Evolutionary conservation across 2,888 invertebrate genomes (phyloP).

Genomic region (Drosophila imparisetae): DNA sequence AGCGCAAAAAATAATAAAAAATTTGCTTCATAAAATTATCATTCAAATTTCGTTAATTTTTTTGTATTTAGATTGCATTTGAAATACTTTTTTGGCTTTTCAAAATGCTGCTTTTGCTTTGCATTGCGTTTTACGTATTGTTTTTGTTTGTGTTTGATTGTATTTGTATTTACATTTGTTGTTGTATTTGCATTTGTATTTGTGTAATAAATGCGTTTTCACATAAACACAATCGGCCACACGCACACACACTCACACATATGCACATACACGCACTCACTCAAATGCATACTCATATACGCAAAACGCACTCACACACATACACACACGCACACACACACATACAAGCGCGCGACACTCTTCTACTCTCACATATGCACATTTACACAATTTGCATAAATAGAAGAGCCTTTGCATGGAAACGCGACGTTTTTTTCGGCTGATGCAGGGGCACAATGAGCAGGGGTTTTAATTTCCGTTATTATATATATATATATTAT

Average conservation of each 20-base stretch:
- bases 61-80: slow-evolving; percentile 53
- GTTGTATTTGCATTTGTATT: slow-evolving; percentile 55
- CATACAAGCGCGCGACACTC: slow-evolving; percentile 42
- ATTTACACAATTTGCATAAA: slow-evolving; percentile 60
- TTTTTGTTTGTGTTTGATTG: slow-evolving; percentile 72
- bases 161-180: slow-evolving; percentile 63
- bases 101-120: slow-evolving; percentile 32
- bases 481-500: slow-evolving; percentile 23
- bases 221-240: slow-evolving; percentile 64
- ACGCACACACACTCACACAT: slow-evolving; percentile 44
- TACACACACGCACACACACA: slow-evolving; percentile 40
- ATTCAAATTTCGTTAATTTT: slow-evolving; percentile 10
- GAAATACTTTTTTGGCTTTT: slow-evolving; percentile 57
- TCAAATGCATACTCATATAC: slow-evolving; percentile 41
- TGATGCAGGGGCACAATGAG: slow-evolving; percentile 1
- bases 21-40: slow-evolving; percentile 37
- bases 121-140: slow-evolving; percentile 43
- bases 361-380: slow-evolving; percentile 42
- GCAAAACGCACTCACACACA: slow-evolving; percentile 38
- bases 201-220: slow-evolving; percentile 77
- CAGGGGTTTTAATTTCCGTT: slow-evolving; percentile 33
- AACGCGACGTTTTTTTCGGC: slow-evolving; percentile 35
- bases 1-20: slow-evolving; percentile 59
- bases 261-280: slow-evolving; percentile 20
- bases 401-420: slow-evolving; percentile 55